These are phyloP conservation scores for Tromatobia lineatoria DNA, from an alignment of 2,888 invertebrate genomes.

Conservation along the genomic window DNA sequence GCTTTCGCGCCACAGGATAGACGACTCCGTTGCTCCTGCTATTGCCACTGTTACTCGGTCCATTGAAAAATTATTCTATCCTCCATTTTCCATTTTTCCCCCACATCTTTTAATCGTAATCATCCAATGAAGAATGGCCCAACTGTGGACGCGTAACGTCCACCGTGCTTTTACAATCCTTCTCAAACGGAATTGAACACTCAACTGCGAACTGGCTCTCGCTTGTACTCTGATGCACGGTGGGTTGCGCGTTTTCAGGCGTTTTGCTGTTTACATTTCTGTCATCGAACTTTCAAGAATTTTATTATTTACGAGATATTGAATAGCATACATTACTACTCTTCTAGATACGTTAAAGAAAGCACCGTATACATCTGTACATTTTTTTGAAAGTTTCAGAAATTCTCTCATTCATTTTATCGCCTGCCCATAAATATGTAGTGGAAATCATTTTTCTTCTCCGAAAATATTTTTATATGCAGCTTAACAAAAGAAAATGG, in stretches of 20 bases:
- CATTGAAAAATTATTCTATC: conserved; percentile 38
- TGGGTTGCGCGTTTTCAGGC: conserved; percentile 3
- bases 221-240: not conserved
- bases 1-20: conserved; percentile 16
- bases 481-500: too few species aligned
- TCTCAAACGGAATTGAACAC: not conserved
- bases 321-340: not conserved
- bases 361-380: not conserved
- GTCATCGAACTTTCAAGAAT: not conserved
- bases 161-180: conserved; percentile 6
- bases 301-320: not conserved
- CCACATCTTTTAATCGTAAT: conserved; percentile 8
- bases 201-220: not conserved
- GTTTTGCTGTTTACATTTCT: not conserved
- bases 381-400: too few species aligned
- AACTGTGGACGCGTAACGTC: conserved; percentile 4
- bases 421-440: too few species aligned
- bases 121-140: conserved; percentile 14
- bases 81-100: conserved; percentile 4
- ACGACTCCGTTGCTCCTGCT: conserved; percentile 25
- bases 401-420: too few species aligned
- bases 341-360: not conserved
- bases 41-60: not conserved
- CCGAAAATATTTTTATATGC: too few species aligned
- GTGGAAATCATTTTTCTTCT: too few species aligned